Conservation (phyloP, 2,113 vertebrate genomes). For the Zosterops hypoxanthus region DNA sequence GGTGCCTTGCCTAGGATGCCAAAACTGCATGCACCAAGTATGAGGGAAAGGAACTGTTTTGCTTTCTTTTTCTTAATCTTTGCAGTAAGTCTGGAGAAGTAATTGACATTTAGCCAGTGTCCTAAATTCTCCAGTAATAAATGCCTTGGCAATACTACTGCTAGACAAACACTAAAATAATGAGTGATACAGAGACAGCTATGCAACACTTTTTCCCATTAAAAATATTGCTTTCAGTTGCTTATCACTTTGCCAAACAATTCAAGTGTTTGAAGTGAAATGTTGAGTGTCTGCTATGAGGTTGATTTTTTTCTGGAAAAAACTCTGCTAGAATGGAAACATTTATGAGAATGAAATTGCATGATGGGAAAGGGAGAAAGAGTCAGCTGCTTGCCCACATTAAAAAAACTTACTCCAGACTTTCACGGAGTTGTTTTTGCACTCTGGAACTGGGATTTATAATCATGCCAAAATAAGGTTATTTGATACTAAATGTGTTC, state of each 20-base stretch:
- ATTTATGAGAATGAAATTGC: neutral
- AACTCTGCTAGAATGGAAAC: neutral
- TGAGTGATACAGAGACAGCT: constrained; percentile 1
- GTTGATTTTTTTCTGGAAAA: constrained; percentile 24
- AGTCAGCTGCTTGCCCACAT: neutral
- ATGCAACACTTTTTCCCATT: constrained; percentile 18
- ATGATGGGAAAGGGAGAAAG: neutral
- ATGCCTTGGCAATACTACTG: constrained; percentile 1
- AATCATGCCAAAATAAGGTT: neutral
- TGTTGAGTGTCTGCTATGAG: constrained; percentile 1
- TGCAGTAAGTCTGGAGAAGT: neutral
- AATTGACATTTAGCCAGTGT: constrained; percentile 12
- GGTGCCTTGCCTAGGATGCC: neutral
- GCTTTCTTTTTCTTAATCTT: neutral
- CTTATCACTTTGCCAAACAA: constrained; percentile 54
- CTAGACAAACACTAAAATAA: constrained; percentile 45
- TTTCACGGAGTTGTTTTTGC: neutral
- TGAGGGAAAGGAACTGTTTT: neutral
- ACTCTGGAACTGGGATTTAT: neutral
- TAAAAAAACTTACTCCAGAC: neutral
- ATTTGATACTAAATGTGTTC: neutral
- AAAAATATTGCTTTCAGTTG: neutral
- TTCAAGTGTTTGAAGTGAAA: neutral
- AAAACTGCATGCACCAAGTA: neutral
- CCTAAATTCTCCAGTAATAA: constrained; percentile 23